Base-by-base conservation (phyloP, 2,797 vertebrate species). In the Cryptoprocta ferox region DNA sequence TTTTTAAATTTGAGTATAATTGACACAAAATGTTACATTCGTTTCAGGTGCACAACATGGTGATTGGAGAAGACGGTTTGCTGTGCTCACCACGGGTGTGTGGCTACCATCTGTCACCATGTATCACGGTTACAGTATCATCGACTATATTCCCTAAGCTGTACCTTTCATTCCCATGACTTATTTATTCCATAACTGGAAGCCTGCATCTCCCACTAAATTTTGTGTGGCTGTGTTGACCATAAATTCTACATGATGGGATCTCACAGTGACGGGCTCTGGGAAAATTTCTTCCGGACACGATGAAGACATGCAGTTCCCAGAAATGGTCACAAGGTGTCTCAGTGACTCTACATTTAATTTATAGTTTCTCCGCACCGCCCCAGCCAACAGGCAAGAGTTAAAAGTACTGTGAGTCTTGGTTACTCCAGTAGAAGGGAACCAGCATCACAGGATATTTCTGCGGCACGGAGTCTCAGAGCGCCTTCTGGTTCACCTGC, bases 311-410 rank as follows among this genome's bases (percentile, higher is more conserved):
- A 1, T 75, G 94, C 90, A 96, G 37, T 91, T 84, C 59, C 79
- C 24, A 80, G 4, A 16, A 91, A 66, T 45, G 76, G 86, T 6
- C 97, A 85, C 96, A 80, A 70, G 97, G 80, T 50, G 97, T 97
- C 95, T 26, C 42, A 80, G 28, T 6, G 12, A 68, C 91, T 28
- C 94, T 45, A 61, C 7, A 14, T 71, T 94, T 94, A 91, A 82
- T 92, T 83, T 83, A 19, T 1, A 50, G 18, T 68, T 80, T 68
- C 73, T 91, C 39, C 37, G 2, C 0, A 32, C 42, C 6, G 42
- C 7, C 24, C 13, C 14, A 21, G 70, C n/a, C 66, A 59, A 30
- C 12, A 3, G 6, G 11, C 28, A 14, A 35, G n/a, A 84, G 53
- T 30, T 32, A 32, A 35, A 32, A 50, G 12, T 42, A 1, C 68